phyloP scores from a whole-genome alignment of 1,140 invertebrate species.

The Gonatopus flavifemur region DNA sequence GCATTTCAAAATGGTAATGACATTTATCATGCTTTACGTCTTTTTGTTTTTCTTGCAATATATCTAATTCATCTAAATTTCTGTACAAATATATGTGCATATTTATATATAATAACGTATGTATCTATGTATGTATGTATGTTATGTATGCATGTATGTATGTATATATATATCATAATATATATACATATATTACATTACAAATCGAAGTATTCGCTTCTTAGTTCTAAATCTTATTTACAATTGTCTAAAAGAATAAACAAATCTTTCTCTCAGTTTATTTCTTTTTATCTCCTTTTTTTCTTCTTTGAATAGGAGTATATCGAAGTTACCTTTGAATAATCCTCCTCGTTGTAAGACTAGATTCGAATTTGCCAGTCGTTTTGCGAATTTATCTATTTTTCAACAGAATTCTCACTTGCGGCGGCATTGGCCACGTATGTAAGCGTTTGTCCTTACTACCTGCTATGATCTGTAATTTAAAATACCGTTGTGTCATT shows the following conservation, averaged over 20 bases:
- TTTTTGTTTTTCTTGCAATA: not conserved
- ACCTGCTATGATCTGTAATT: conserved; percentile 64
- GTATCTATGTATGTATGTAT: conserved; percentile 8
- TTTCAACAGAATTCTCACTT: conserved; percentile 46
- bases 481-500: no score
- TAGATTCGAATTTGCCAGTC: conserved; percentile 29
- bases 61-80: conserved; percentile 6
- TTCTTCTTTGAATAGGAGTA: not conserved
- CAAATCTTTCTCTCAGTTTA: no score
- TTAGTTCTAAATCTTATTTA: no score
- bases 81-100: conserved; percentile 22
- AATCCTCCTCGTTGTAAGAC: conserved; percentile 18
- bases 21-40: no score
- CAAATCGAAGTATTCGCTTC: conserved; percentile 6
- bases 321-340: conserved; percentile 1
- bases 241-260: no score
- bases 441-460: conserved; percentile 65
- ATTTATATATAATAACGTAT: conserved; percentile 1
- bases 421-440: conserved; percentile 62
- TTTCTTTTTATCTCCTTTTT: no score
- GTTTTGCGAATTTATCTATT: conserved; percentile 16
- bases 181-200: conserved; percentile 15
- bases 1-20: no score
- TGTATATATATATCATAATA: no score
- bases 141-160: conserved; percentile 1